Base-by-base conservation (phyloP, 2,113 vertebrate species). In the Cisticola juncidis region DNA sequence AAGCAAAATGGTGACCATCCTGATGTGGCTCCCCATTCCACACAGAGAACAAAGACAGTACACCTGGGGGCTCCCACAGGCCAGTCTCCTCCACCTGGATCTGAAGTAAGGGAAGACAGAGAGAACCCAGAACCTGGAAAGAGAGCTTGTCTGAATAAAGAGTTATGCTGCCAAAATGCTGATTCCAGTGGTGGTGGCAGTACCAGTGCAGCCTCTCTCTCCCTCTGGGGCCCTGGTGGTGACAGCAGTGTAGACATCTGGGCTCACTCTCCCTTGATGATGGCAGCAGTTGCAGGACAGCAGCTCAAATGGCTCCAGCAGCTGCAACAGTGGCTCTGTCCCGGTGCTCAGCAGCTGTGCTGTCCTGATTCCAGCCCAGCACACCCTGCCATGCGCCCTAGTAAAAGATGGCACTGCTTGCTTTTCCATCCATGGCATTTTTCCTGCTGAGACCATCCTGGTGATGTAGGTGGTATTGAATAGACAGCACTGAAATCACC, bases 11-110 rank as follows among this genome's bases (percentile, higher is more conserved):
- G 9, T 50, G 54, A 19, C 65, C 44, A 19, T 60, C 54, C 31
- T 42, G 9, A 42, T 42, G 23, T 1, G 0, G 25, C 19, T n/a
- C 14, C 11, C 14, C 44, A 6, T n/a, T 69, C 4, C 1, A n/a
- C 40, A 20, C 6, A 0, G 9, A 69, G 35, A 40, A 48, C 18
- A 58, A n/a, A 28, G 29, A 29, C 44, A 60, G 44, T 18, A 28
- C 0, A 1, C 12, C 24, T 42, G 36, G 35, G 50, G 31, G 24
- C 45, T 82, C 44, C 31, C 29, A 15, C 15, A 24, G 20, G 19
- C 50, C 45, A 60, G 0, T 28, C 19, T 70, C 14, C 24, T 50
- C 5, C 29, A 13, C 14, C 23, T n/a, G 35, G 35, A 28, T 19
- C 14, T 42, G 54, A 60, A 58, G 33, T 38, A 38, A 10, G 1